Base-by-base conservation (phyloP, 2,888 invertebrate species). In the Pilophorus perplexus region DNA sequence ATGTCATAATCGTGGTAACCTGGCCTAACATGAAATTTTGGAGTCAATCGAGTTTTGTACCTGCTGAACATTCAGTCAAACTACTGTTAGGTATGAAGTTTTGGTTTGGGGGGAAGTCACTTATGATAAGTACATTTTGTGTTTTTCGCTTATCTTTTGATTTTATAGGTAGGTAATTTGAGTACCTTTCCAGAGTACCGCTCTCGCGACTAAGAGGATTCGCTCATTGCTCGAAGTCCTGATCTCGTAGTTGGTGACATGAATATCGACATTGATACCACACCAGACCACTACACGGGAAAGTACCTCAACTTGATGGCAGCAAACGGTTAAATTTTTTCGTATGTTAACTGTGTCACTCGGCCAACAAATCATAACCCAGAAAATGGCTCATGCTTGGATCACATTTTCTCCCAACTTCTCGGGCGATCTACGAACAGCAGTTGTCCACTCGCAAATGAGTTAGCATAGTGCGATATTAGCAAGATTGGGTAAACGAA, bases 381-480 rank as follows among this genome's bases (percentile, higher is more conserved):
- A 14, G 18, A 3, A 16, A n/a, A 54, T 3, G 54, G 54, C 18
- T 54, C 54, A 6, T 59, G 59, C 42, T 22, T 59, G 16, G 59
- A 59, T 42, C 59, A 59, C 59, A 22, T 59, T 40, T 59, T 57
- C 25, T 59, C n/a, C 59, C 1, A 40, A 59, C 10, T 16, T 59
- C 3, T 16, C 25, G 6, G 25, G 42, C 3, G 54, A 54, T 14
- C 2, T 54, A 22, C 6, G n/a, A 37, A 33, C 54, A 6, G 59
- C 42, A 22, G 25, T 42, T 5, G 40, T 38, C 4, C 40, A 59
- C 23, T 42, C 59, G 3, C 40, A 25, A 59, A 59, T 59, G 3
- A 59, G 40, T 22, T 38, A 59, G 12, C 59, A 59, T 40, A 22
- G 25, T 23, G 42, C 40, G 3, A 40, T 38, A 2, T 12, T 59